phyloP scores from a whole-genome alignment of 2,113 vertebrate species.

The Hucho hucho region DNA sequence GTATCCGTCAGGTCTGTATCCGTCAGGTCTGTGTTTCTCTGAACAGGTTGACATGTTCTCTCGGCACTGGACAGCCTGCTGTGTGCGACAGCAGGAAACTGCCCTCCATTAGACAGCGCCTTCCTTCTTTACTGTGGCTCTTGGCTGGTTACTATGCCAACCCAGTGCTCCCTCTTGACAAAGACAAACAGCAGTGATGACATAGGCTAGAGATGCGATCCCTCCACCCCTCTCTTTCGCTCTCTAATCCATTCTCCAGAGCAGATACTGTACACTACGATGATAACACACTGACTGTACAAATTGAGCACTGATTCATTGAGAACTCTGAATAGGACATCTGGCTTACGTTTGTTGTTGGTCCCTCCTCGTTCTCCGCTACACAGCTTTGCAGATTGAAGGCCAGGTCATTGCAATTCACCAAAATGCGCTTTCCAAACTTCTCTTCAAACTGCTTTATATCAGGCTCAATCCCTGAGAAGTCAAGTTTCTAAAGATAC shows the following conservation, averaged over 20 bases:
- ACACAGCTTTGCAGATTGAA: conserved; percentile 98
- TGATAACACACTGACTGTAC: not conserved
- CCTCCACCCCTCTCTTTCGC: too few relatives aligned
- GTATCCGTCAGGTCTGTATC: too few relatives aligned
- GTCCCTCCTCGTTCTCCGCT: conserved; percentile 96
- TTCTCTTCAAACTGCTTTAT: conserved; percentile 95
- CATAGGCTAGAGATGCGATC: not conserved
- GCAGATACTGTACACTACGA: not conserved
- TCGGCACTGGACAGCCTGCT: conserved; percentile 41
- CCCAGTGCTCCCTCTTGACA: conserved; percentile 30
- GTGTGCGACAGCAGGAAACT: conserved; percentile 53
- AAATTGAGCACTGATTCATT: not conserved
- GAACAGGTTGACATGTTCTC: conserved; percentile 20
- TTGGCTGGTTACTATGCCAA: conserved; percentile 54
- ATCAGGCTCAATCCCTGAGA: conserved; percentile 89
- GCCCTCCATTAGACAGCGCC: conserved; percentile 45
- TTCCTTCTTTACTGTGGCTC: conserved; percentile 37
- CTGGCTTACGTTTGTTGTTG: conserved; percentile 89
- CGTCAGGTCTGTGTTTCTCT: conserved; percentile 15
- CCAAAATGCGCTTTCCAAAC: conserved; percentile 92
- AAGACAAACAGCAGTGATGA: conserved; percentile 10
- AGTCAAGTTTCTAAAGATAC: conserved; percentile 88
- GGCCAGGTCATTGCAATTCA: conserved; percentile 94
- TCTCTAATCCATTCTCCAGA: not conserved
- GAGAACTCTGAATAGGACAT: not conserved